These are phyloP conservation scores for Tetropium fuscum DNA, from an alignment of 2,888 invertebrate species.

Conservation along the genomic window DNA sequence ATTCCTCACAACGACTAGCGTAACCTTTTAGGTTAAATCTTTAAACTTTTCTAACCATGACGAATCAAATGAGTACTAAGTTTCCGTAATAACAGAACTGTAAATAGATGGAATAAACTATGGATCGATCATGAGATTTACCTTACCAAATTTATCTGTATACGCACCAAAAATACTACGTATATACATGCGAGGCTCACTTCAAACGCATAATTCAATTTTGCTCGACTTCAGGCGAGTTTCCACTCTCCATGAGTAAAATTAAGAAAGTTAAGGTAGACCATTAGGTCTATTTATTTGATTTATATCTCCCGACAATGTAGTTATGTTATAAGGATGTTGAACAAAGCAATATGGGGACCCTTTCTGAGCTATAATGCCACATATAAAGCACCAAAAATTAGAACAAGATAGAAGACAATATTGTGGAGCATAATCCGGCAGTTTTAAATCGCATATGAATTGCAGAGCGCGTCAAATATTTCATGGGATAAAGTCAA, in stretches of 20 bases:
- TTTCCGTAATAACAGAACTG: too few relatives aligned
- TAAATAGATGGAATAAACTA: too few relatives aligned
- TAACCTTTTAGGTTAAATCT: too few relatives aligned
- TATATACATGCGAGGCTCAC: too few relatives aligned
- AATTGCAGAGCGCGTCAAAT: constrained; percentile 5
- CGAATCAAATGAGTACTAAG: too few relatives aligned
- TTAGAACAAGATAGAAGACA: constrained; percentile 37
- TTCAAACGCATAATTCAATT: constrained; percentile 26
- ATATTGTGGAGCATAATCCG: constrained; percentile 33
- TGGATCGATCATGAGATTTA: too few relatives aligned
- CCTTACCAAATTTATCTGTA: too few relatives aligned
- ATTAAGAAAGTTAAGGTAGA: constrained; percentile 36
- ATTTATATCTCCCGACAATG: constrained; percentile 34
- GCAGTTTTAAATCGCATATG: constrained; percentile 35
- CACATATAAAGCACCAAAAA: constrained; percentile 37
- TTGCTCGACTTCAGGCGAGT: constrained; percentile 6
- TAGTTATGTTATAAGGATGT: constrained; percentile 35
- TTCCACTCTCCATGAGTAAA: constrained; percentile 17
- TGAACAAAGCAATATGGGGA: constrained; percentile 34
- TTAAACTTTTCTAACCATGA: too few relatives aligned
- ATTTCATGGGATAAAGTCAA: too few relatives aligned
- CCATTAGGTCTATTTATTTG: constrained; percentile 35
- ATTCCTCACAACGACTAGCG: too few relatives aligned
- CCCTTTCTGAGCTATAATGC: constrained; percentile 33
- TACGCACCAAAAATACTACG: too few relatives aligned